These are phyloP conservation scores for Holotrichia oblita DNA, from an alignment of 1,140 invertebrate species.

Conservation along the genomic window DNA sequence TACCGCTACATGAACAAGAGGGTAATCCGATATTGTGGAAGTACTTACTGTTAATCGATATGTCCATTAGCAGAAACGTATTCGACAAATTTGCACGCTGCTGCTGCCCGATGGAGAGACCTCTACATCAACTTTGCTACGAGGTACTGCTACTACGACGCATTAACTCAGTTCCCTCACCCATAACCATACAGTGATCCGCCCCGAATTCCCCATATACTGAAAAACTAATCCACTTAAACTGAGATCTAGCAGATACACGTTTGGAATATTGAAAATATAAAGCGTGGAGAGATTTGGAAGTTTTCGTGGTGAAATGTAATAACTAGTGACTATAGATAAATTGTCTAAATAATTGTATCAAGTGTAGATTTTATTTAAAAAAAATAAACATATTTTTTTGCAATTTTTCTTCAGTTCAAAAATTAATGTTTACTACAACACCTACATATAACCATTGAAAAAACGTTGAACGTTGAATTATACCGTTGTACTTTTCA, in stretches of 20 bases:
- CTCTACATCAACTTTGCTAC: neutral
- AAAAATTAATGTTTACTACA: too few relatives aligned
- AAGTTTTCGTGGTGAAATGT: too few relatives aligned
- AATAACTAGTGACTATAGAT: too few relatives aligned
- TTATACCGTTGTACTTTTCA: too few relatives aligned
- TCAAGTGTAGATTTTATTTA: too few relatives aligned
- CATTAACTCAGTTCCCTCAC: neutral
- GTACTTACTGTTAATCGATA: slow-evolving; percentile 35
- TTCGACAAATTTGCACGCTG: slow-evolving; percentile 14
- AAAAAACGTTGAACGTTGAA: too few relatives aligned
- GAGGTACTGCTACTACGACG: neutral
- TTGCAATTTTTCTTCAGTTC: too few relatives aligned
- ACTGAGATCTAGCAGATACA: neutral
- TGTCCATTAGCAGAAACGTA: slow-evolving; percentile 30
- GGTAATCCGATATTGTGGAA: slow-evolving; percentile 30
- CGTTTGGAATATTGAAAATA: neutral
- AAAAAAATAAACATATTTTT: too few relatives aligned
- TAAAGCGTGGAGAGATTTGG: too few relatives aligned
- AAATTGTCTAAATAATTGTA: too few relatives aligned
- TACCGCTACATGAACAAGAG: slow-evolving; percentile 8
- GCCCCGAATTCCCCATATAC: neutral
- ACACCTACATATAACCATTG: too few relatives aligned
- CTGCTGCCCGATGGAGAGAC: neutral
- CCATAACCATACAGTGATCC: neutral
- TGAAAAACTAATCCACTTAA: slow-evolving; percentile 25